phyloP scores from a whole-genome alignment of 2,888 invertebrate species.

The Patella ulyssiponensis region DNA sequence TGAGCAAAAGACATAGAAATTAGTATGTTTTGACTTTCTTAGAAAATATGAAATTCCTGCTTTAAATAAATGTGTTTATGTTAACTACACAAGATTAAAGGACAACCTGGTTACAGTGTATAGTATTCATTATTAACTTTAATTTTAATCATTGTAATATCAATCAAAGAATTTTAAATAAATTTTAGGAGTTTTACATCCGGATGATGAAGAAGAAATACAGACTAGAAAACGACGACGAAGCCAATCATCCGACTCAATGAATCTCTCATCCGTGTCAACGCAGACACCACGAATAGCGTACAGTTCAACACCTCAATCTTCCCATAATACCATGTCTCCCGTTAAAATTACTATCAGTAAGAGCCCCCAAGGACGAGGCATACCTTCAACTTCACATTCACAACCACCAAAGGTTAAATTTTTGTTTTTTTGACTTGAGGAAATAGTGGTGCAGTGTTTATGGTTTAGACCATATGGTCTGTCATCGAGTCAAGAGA shows the following conservation, averaged over 20 bases:
- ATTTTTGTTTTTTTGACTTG: too few species aligned
- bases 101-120: background rate
- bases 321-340: conserved; percentile 54
- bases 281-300: conserved; percentile 56
- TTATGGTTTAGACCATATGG: too few species aligned
- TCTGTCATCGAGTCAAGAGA: too few species aligned
- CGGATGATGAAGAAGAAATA: conserved; percentile 66
- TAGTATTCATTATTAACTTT: background rate
- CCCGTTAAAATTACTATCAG: conserved; percentile 68
- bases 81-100: too few species aligned
- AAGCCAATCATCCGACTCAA: conserved; percentile 58
- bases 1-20: too few species aligned
- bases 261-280: conserved; percentile 49
- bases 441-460: too few species aligned
- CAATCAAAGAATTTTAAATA: background rate
- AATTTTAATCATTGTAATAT: too few species aligned
- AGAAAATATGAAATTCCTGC: too few species aligned
- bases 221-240: conserved; percentile 54
- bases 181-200: conserved; percentile 54
- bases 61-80: too few species aligned
- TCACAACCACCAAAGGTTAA: conserved; percentile 44
- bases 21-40: too few species aligned
- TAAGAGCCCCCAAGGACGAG: conserved; percentile 62
- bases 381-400: conserved; percentile 38
- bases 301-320: conserved; percentile 53